Evolutionary conservation across 2,113 vertebrate species (phyloP).

Genomic region (Amphiprion percula): DNA sequence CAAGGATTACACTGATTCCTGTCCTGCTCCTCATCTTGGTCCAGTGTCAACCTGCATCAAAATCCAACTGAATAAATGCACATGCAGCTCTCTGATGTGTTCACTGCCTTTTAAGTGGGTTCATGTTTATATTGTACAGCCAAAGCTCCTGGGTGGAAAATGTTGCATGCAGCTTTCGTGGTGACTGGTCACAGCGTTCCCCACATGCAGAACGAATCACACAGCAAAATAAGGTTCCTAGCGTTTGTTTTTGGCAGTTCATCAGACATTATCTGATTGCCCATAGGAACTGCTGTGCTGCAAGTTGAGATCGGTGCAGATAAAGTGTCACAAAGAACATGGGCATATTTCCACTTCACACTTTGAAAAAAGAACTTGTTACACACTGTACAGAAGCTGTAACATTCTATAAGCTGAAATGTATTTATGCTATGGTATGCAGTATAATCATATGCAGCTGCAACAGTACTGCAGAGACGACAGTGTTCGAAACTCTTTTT

Average conservation of each 20-base stretch:
- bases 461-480: not conserved
- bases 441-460: conserved; percentile 10
- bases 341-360: conserved; percentile 11
- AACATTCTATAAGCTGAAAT: conserved; percentile 13
- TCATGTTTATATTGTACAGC: conserved; percentile 29
- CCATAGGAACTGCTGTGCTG: not conserved
- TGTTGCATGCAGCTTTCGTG: conserved; percentile 55
- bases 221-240: conserved; percentile 25
- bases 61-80: conserved; percentile 11
- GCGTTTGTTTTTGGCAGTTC: conserved; percentile 46
- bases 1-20: conserved; percentile 18
- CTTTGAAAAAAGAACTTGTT: not conserved
- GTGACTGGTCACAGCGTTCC: conserved; percentile 34
- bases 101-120: conserved; percentile 30
- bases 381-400: not conserved
- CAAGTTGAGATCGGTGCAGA: conserved; percentile 8
- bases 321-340: conserved; percentile 13
- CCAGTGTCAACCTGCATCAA: conserved; percentile 13
- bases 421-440: not conserved
- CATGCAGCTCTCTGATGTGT: conserved; percentile 18
- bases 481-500: not conserved
- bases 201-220: conserved; percentile 47
- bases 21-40: not conserved
- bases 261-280: conserved; percentile 19
- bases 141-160: conserved; percentile 35